Percentiles rank a stretch among this genome's conserved stretches.
phyloP scores from a whole-genome alignment of 2,888 invertebrate genomes.

The Coelinius sp. region DNA sequence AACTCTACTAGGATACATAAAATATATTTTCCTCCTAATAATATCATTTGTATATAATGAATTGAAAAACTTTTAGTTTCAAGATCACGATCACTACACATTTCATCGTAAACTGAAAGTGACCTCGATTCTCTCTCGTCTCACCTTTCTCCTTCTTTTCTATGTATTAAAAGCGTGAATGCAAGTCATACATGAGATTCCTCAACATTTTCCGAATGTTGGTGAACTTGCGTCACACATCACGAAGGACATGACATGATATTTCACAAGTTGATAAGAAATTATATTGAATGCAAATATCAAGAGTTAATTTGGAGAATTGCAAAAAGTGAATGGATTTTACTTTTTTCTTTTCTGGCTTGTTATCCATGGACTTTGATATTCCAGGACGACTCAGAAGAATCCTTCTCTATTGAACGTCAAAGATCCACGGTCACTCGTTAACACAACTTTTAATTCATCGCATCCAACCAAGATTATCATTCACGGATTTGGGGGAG shows the following conservation, averaged over 20 bases:
- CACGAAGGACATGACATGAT: neutral
- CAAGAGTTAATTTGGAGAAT: neutral
- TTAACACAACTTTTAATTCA: slow-evolving; percentile 83
- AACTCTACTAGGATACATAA: no score
- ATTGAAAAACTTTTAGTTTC: slow-evolving; percentile 63
- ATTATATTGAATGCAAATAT: neutral
- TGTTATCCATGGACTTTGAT: neutral
- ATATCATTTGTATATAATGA: neutral
- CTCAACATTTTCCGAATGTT: slow-evolving; percentile 34
- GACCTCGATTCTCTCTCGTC: slow-evolving; percentile 63
- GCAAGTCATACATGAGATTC: slow-evolving; percentile 17
- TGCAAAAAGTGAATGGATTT: neutral
- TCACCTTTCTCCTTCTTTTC: slow-evolving; percentile 65
- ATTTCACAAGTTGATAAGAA: neutral
- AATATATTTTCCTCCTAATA: no score
- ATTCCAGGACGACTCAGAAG: slow-evolving; percentile 79
- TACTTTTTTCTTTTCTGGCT: neutral
- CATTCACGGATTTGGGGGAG: slow-evolving; percentile 93
- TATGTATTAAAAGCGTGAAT: slow-evolving; percentile 25
- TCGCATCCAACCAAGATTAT: slow-evolving; percentile 87
- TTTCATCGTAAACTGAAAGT: slow-evolving; percentile 62
- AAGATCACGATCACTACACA: slow-evolving; percentile 70
- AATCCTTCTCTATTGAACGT: slow-evolving; percentile 82
- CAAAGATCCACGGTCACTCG: slow-evolving; percentile 79
- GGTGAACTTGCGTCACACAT: slow-evolving; percentile 29